These are phyloP conservation scores for Syngnathus floridae DNA, from an alignment of 2,113 vertebrate genomes.

Conservation along the genomic window DNA sequence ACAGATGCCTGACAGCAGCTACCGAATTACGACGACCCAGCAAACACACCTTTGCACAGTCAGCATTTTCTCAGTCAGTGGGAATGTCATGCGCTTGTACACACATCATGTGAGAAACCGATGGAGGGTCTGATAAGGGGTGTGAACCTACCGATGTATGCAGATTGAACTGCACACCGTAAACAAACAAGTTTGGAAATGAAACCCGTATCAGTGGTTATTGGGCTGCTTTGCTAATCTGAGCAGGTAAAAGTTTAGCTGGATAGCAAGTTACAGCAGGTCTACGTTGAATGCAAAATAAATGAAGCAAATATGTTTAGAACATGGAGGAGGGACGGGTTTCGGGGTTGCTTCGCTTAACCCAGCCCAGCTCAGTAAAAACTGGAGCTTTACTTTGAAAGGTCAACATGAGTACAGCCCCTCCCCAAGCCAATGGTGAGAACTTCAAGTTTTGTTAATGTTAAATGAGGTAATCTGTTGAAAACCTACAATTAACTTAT, in stretches of 20 bases:
- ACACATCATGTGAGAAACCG: slow-evolving; percentile 43
- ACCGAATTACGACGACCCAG: neutral
- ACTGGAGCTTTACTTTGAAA: neutral
- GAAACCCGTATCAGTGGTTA: neutral
- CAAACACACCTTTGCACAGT: slow-evolving; percentile 2
- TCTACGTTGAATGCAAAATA: too few species aligned
- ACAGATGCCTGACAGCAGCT: slow-evolving; percentile 15
- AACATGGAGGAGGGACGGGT: too few species aligned
- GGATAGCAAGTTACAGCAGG: neutral
- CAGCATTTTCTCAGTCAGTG: slow-evolving; percentile 18
- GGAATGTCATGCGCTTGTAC: slow-evolving; percentile 6
- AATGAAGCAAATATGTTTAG: too few species aligned
- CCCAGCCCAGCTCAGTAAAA: neutral
- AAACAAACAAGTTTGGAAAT: neutral
- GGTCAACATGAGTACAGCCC: too few species aligned
- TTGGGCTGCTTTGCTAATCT: neutral
- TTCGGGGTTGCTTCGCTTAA: neutral
- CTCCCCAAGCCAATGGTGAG: too few species aligned
- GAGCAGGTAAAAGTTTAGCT: neutral
- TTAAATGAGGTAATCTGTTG: too few species aligned
- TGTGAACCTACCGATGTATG: neutral
- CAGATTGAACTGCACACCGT: neutral
- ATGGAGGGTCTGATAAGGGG: slow-evolving; percentile 15
- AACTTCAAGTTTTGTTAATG: too few species aligned
- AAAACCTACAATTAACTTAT: too few species aligned